These are phyloP conservation scores for Piezodorus guildinii DNA, from an alignment of 1,140 invertebrate genomes.

Conservation along the genomic window DNA sequence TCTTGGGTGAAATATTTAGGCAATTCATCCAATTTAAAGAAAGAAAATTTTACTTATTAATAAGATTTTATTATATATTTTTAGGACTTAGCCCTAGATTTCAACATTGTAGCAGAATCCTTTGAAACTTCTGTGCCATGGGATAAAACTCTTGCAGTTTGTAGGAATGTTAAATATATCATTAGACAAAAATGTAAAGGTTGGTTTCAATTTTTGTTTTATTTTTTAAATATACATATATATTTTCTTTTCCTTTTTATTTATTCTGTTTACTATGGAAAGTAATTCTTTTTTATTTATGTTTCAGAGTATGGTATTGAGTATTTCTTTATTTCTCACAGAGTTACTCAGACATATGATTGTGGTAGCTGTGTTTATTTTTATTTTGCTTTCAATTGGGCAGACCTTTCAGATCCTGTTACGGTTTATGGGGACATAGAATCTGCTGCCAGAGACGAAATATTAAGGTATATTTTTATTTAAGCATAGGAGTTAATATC, in stretches of 20 bases:
- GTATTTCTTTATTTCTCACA: conserved; percentile 58
- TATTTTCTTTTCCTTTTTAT: neutral
- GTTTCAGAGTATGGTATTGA: conserved; percentile 42
- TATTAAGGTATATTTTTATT: conserved; percentile 46
- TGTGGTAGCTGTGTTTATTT: conserved; percentile 96
- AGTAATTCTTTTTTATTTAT: neutral
- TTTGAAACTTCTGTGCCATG: conserved; percentile 98
- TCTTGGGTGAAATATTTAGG: no score
- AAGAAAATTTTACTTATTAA: no score
- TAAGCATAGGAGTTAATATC: no score
- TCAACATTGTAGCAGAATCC: conserved; percentile 82
- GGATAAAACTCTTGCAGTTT: conserved; percentile 75
- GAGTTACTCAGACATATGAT: conserved; percentile 95
- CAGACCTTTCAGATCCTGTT: conserved; percentile 55
- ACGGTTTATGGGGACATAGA: conserved; percentile 74
- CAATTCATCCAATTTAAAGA: no score
- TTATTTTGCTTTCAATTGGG: conserved; percentile 87
- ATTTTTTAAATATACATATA: neutral
- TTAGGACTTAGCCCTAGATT: conserved; percentile 84
- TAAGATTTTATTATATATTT: conserved; percentile 28
- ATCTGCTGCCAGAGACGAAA: conserved; percentile 77
- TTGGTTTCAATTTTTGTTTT: conserved; percentile 23
- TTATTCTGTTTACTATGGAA: neutral
- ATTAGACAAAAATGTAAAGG: conserved; percentile 61
- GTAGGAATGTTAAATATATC: conserved; percentile 78